These are phyloP conservation scores for Melospiza georgiana DNA, from an alignment of 2,113 vertebrate species.

Conservation along the genomic window DNA sequence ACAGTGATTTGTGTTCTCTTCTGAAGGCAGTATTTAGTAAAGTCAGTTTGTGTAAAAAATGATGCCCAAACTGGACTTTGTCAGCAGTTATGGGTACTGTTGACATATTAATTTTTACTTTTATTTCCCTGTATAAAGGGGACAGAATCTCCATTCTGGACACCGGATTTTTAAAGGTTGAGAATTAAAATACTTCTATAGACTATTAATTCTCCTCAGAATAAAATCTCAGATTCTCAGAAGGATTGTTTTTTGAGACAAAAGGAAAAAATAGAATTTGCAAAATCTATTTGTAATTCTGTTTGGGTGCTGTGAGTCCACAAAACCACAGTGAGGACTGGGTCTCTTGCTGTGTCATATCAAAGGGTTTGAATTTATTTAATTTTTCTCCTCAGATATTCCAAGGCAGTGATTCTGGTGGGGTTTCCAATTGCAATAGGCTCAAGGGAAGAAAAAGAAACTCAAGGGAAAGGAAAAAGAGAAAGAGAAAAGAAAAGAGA, in stretches of 20 bases:
- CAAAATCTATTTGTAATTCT: background rate
- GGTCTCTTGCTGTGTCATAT: background rate
- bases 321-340: background rate
- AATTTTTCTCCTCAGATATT: background rate
- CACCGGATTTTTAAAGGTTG: background rate
- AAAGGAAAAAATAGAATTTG: background rate
- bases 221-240: background rate
- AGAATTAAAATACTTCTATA: background rate
- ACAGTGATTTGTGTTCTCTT: background rate
- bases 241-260: background rate
- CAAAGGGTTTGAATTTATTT: background rate
- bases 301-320: background rate
- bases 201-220: background rate
- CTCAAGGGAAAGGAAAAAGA: background rate
- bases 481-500: too few species aligned
- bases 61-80: background rate
- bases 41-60: background rate
- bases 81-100: background rate
- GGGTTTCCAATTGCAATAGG: background rate
- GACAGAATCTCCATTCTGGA: background rate
- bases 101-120: background rate
- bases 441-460: background rate
- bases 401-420: background rate
- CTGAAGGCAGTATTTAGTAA: background rate
- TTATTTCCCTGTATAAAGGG: background rate